Conservation (phyloP, 1,140 invertebrate species). For the Lepidostoma basale region DNA sequence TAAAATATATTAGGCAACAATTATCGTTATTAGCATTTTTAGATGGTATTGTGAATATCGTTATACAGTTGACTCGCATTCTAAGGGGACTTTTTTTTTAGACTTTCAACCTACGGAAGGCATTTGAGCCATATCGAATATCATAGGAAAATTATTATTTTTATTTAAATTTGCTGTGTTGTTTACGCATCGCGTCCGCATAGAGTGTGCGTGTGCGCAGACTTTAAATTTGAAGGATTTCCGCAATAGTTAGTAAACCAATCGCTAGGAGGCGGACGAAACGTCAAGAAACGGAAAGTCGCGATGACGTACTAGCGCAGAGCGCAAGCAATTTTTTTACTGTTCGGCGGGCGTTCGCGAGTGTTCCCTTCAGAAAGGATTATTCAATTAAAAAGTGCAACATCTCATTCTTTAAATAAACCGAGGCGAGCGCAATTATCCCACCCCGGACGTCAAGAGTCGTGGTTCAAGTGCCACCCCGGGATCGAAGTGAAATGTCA, state of each 20-base stretch:
- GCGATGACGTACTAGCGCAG: background rate
- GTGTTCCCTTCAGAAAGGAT: background rate
- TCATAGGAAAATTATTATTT: too few relatives aligned
- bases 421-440: background rate
- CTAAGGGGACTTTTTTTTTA: too few relatives aligned
- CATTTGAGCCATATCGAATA: too few relatives aligned
- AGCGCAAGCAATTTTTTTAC: background rate
- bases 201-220: too few relatives aligned
- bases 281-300: background rate
- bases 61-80: too few relatives aligned
- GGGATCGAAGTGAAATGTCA: slow-evolving; percentile 1
- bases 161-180: too few relatives aligned
- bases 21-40: too few relatives aligned
- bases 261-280: background rate
- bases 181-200: too few relatives aligned
- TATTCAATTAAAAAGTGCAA: background rate
- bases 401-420: background rate
- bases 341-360: background rate
- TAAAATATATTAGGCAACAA: too few relatives aligned
- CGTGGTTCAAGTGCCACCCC: background rate
- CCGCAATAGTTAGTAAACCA: background rate
- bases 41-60: too few relatives aligned
- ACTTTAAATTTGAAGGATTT: too few relatives aligned
- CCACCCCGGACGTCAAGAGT: background rate
- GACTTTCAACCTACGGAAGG: too few relatives aligned